Conservation (phyloP, 2,113 vertebrate species). For the Centropus unirufus region DNA sequence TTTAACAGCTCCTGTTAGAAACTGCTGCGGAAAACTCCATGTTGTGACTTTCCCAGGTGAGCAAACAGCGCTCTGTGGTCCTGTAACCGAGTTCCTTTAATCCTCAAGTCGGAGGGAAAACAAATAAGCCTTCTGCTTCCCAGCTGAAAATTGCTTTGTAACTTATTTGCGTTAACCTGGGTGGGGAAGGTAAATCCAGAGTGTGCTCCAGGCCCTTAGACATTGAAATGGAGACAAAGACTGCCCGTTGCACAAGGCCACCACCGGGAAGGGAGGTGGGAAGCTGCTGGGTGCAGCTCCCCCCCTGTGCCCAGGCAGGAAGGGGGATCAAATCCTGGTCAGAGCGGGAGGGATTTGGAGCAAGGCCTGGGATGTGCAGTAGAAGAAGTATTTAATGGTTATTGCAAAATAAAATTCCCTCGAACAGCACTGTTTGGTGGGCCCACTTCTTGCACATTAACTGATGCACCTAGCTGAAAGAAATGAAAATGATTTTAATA, state of each 20-base stretch:
- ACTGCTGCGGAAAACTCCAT: neutral
- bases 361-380: neutral
- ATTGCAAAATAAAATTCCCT: neutral
- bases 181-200: neutral
- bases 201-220: slow-evolving; percentile 23
- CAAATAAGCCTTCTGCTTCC: neutral
- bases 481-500: neutral
- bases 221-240: neutral
- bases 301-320: neutral
- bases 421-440: neutral
- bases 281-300: neutral
- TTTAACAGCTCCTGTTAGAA: rapidly evolving
- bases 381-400: neutral
- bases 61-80: neutral
- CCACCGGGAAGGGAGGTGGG: neutral
- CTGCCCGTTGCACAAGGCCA: neutral
- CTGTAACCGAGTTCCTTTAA: neutral
- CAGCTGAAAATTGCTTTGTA: slow-evolving; percentile 4
- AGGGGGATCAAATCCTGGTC: neutral
- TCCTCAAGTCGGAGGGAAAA: neutral
- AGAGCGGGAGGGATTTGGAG: neutral
- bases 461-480: neutral
- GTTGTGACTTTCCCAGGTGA: neutral
- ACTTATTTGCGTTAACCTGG: slow-evolving; percentile 13
- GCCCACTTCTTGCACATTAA: neutral